Percentiles rank a stretch among this genome's conserved stretches.
These are phyloP conservation scores for Chaitophorus viminalis DNA, from an alignment of 2,888 invertebrate species.

Conservation along the genomic window DNA sequence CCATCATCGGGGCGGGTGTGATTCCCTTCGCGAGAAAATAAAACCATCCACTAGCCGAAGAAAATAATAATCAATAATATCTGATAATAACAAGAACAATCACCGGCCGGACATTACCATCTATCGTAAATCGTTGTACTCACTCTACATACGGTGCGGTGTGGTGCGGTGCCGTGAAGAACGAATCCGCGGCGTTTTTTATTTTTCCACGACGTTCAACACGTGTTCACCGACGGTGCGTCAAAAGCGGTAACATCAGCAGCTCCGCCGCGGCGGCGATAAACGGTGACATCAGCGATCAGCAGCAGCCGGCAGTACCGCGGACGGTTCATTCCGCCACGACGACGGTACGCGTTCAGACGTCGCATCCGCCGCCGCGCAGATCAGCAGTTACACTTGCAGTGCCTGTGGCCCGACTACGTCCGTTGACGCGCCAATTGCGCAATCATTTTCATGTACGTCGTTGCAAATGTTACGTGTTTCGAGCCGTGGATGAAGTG, in stretches of 20 bases:
- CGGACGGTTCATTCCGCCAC: constrained; percentile 4
- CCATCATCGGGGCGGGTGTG: no score
- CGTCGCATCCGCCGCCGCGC: neutral
- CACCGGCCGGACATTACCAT: neutral
- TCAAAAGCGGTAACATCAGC: constrained; percentile 5
- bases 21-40: no score
- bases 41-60: no score
- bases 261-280: neutral
- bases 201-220: neutral
- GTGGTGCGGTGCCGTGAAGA: neutral
- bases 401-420: neutral
- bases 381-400: no score
- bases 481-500: neutral
- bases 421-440: no score
- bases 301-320: neutral
- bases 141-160: no score
- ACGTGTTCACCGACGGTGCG: constrained; percentile 37
- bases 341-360: neutral
- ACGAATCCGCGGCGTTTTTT: neutral
- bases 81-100: no score
- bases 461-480: neutral
- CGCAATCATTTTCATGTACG: no score
- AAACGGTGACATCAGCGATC: neutral
- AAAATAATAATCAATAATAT: no score
- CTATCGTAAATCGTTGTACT: no score